phyloP scores from a whole-genome alignment of 2,797 vertebrate species.

The Clarias pachynema region DNA sequence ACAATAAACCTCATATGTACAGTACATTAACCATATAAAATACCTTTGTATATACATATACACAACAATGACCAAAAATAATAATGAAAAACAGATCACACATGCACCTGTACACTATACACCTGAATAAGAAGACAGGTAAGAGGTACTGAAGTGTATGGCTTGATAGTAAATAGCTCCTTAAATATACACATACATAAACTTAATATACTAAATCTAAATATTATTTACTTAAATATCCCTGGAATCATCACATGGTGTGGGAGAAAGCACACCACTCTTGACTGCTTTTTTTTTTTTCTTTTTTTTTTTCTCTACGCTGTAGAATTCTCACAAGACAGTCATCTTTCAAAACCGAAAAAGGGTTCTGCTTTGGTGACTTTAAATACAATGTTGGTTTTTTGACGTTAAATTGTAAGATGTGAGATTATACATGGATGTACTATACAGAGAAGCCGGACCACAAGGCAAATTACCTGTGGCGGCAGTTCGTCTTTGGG shows the following conservation, averaged over 20 bases:
- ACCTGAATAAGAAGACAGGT: slow-evolving; percentile 81
- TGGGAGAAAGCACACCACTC: slow-evolving; percentile 53
- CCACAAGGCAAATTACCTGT: slow-evolving; percentile 41
- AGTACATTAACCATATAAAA: slow-evolving; percentile 83
- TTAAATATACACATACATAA: slow-evolving; percentile 75
- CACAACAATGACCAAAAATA: slow-evolving; percentile 72
- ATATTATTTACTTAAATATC: slow-evolving; percentile 72
- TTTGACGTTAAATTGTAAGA: slow-evolving; percentile 40
- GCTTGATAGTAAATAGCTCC: slow-evolving; percentile 78
- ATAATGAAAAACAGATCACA: slow-evolving; percentile 48
- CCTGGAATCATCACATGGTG: slow-evolving; percentile 76
- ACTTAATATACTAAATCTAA: slow-evolving; percentile 68
- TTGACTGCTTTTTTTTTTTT: slow-evolving; percentile 42
- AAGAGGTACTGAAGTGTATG: slow-evolving; percentile 87
- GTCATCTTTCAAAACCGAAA: slow-evolving; percentile 66
- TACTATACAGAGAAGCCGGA: slow-evolving; percentile 41
- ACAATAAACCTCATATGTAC: slow-evolving; percentile 77
- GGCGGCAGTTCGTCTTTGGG: slow-evolving; percentile 47
- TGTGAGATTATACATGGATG: slow-evolving; percentile 21
- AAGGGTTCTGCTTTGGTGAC: slow-evolving; percentile 65
- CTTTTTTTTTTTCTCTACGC: slow-evolving; percentile 60
- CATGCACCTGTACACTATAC: slow-evolving; percentile 79
- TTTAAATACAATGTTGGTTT: slow-evolving; percentile 56
- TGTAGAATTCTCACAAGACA: slow-evolving; percentile 62
- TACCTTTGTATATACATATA: slow-evolving; percentile 81